Conservation (phyloP, 2,113 vertebrate genomes). For the Haemorhous mexicanus region DNA sequence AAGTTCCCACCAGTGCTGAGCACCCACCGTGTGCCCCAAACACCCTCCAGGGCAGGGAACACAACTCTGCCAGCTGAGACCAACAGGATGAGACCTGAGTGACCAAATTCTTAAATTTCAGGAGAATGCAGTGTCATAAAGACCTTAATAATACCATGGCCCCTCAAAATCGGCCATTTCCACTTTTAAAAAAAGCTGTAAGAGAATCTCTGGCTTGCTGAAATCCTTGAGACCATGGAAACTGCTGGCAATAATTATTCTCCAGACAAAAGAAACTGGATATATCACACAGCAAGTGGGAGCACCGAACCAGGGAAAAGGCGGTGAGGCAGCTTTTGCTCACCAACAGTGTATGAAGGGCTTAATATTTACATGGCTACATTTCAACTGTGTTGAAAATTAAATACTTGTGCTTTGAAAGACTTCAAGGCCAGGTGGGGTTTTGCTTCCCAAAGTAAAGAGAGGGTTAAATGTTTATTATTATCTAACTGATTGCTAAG, state of each 20-base stretch:
- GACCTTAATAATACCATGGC: not conserved
- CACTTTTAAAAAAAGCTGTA: not conserved
- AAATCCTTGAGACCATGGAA: not conserved
- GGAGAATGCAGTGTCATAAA: not conserved
- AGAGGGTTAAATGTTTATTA: not conserved
- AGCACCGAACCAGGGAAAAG: not conserved
- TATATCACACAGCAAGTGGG: not conserved
- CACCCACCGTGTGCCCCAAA: not conserved
- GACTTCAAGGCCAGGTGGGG: not conserved
- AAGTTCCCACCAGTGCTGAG: not conserved
- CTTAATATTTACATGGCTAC: not conserved
- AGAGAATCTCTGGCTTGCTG: not conserved
- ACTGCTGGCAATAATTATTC: not conserved
- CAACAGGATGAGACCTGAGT: fast-evolving
- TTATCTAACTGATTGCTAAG: not conserved
- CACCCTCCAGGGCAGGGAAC: not conserved
- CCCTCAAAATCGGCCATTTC: not conserved
- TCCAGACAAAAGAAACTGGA: not conserved
- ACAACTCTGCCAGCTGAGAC: not conserved
- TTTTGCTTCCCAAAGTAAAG: not conserved
- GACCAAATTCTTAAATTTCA: not conserved
- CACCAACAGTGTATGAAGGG: not conserved
- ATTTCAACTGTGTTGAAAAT: not conserved
- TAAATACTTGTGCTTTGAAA: not conserved
- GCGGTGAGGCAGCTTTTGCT: not conserved